phyloP scores from a whole-genome alignment of 2,113 vertebrate species.

The Sorex araneus region DNA sequence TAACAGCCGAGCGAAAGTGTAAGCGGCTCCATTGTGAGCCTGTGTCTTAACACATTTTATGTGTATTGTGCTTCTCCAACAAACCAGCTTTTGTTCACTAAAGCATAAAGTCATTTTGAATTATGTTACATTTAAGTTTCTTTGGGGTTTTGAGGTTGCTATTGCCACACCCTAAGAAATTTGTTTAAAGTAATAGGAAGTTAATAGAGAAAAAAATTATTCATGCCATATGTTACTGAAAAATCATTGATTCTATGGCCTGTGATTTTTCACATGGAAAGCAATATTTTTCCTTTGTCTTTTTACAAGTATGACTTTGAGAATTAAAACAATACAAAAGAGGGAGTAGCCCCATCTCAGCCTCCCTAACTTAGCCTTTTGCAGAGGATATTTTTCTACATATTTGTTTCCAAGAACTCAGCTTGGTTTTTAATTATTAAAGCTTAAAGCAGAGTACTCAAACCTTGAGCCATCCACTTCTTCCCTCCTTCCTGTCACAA shows the following conservation, averaged over 20 bases:
- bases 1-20: slow-evolving; percentile 6
- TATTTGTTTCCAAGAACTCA: not conserved
- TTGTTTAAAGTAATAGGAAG: slow-evolving; percentile 6
- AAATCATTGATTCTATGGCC: not conserved
- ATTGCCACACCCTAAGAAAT: not conserved
- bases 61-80: not conserved
- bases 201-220: slow-evolving; percentile 58
- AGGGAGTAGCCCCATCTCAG: not conserved
- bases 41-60: not conserved
- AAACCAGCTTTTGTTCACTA: slow-evolving; percentile 4
- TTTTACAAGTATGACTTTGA: slow-evolving; percentile 7
- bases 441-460: not conserved
- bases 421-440: not conserved
- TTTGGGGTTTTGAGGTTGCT: not conserved
- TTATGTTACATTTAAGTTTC: not conserved
- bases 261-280: not conserved
- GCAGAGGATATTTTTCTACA: not conserved
- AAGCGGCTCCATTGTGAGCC: not conserved
- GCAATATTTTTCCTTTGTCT: not conserved
- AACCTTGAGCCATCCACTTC: not conserved
- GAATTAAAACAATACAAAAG: not conserved
- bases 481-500: not conserved
- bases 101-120: slow-evolving; percentile 53
- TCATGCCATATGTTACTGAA: slow-evolving; percentile 15
- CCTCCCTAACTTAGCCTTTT: not conserved